Base-by-base conservation (phyloP, 2,113 vertebrate species). In the Noctilio leporinus region DNA sequence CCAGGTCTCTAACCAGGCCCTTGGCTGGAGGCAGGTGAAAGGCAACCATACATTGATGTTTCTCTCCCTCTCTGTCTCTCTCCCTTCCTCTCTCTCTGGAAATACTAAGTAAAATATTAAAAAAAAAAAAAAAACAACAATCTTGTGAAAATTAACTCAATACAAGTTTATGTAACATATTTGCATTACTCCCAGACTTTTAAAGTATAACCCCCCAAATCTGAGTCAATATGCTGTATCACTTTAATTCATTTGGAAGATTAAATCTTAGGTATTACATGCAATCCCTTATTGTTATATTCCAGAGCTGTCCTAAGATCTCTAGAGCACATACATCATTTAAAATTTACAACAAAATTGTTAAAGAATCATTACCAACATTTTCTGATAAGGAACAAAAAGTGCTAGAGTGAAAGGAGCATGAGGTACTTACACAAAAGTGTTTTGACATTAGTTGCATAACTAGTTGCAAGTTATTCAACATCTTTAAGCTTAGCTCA, bases 161-260 rank as follows among this genome's bases (percentile, higher is more conserved):
- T 72, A 43, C 4, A 83, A 91, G n/a, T 1, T 38, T 65, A 75
- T 49, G 8, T 62, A 81, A 55, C 1, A 38, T 49, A 15, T 14
- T 77, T 57, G 1, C 4, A 12, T 35, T 57, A 5, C 10, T 69
- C 5, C 67, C 30, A 33, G 24, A 19, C 7, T 22, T 81, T 86
- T 33, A 80, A 94, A 73, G 10, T 67, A 16, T 75, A 51, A 72
- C 9, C 14, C 15, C 1, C 4, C n/a, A n/a, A 72, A 7, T 9
- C 7, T 0, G 12, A 35, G 4, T 1, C 26, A 65, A 26, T n/a
- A n/a, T 22, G 20, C 8, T n/a, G 1, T 62, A 51, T 30, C 20
- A 40, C 89, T 62, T 89, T 45, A 72, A 40, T 4, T 89, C 24
- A 78, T 65, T 73, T 81, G 17, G 0, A 59, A 81, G 0, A 75